Conservation (phyloP, 2,113 vertebrate genomes). For the Oreochromis aureus region DNA sequence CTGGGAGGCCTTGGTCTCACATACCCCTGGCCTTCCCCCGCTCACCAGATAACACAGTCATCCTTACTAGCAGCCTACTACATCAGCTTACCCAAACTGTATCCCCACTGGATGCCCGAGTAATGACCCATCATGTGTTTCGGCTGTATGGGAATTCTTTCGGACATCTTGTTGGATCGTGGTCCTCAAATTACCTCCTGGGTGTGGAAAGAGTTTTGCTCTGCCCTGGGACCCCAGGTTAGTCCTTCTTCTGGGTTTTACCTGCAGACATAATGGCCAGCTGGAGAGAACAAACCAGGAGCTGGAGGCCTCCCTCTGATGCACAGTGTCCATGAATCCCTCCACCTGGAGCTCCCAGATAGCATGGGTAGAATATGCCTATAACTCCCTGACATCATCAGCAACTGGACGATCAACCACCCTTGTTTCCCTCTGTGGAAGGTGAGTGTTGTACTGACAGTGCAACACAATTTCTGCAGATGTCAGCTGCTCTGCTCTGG, state of each 20-base stretch:
- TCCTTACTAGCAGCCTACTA: background rate
- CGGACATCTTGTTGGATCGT: background rate
- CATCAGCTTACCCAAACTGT: background rate
- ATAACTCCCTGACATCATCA: background rate
- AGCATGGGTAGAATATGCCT: background rate
- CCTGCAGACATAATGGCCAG: background rate
- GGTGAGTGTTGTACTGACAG: background rate
- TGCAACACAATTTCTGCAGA: background rate
- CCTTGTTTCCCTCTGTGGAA: background rate
- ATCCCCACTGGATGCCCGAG: background rate
- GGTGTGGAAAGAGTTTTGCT: background rate
- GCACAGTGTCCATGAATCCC: background rate
- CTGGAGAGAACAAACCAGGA: background rate
- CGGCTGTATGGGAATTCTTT: background rate
- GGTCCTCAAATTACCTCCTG: background rate
- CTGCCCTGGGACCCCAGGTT: background rate
- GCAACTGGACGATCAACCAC: background rate
- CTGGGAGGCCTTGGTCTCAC: background rate
- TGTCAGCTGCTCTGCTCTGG: background rate
- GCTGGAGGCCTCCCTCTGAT: background rate
- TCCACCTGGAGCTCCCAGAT: background rate
- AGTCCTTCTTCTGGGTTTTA: background rate
- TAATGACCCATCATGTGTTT: background rate
- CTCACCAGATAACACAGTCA: background rate
- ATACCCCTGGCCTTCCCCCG: background rate